Evolutionary conservation across 2,888 invertebrate species (phyloP).

Genomic region (Orthonychiurus folsomi): DNA sequence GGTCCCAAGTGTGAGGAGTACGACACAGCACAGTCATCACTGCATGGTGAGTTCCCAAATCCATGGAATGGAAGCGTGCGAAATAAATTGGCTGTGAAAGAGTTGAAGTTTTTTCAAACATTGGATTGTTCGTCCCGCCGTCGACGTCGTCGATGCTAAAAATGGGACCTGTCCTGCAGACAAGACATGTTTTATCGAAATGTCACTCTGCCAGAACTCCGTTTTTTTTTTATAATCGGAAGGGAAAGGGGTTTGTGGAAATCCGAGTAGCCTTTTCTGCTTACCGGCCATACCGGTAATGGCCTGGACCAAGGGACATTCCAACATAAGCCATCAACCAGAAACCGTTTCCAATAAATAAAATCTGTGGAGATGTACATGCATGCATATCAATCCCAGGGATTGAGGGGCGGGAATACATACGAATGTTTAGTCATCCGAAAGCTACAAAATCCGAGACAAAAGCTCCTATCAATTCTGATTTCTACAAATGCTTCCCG

Average conservation of each 20-base stretch:
- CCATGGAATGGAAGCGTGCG: too few species aligned
- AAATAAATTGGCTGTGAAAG: not conserved
- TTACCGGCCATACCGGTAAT: too few species aligned
- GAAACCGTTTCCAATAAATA: not conserved
- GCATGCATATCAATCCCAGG: not conserved
- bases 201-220: not conserved
- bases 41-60: too few species aligned
- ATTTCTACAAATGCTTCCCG: not conserved
- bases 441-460: too few species aligned
- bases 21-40: not conserved
- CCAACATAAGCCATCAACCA: not conserved
- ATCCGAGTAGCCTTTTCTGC: too few species aligned
- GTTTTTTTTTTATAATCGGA: too few species aligned
- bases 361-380: not conserved
- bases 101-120: not conserved
- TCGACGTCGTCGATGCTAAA: not conserved
- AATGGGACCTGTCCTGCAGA: not conserved
- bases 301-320: not conserved
- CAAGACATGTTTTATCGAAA: not conserved
- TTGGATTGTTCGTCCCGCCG: not conserved
- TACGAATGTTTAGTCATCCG: not conserved
- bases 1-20: not conserved
- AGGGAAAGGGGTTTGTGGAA: too few species aligned
- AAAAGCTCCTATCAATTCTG: not conserved
- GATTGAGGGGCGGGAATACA: not conserved